phyloP scores from a whole-genome alignment of 2,113 vertebrate genomes.

The Calyptommatus sinebrachiatus region DNA sequence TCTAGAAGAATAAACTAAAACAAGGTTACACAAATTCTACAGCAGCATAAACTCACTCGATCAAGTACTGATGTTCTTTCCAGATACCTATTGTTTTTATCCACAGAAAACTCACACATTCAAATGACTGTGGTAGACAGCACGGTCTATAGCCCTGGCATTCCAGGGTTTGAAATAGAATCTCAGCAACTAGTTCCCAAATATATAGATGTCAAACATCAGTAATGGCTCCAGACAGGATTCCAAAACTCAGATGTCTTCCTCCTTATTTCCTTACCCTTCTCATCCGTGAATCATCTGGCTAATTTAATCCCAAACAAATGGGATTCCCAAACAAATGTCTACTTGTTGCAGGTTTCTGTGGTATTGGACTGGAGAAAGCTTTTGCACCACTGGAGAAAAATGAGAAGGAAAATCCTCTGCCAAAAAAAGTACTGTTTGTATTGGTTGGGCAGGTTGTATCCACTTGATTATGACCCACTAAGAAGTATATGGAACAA shows the following conservation, averaged over 20 bases:
- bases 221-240: not conserved
- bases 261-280: not conserved
- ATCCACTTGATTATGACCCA: not conserved
- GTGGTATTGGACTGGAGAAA: not conserved
- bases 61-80: not conserved
- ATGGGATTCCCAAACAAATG: not conserved
- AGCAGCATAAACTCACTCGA: not conserved
- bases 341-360: too few relatives aligned
- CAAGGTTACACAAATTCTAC: not conserved
- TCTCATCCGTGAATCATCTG: fast-evolving
- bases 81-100: not conserved
- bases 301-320: not conserved
- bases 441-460: not conserved
- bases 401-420: not conserved
- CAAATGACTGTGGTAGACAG: conserved; percentile 2
- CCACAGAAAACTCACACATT: conserved; percentile 18
- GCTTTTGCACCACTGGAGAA: not conserved
- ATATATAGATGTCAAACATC: not conserved
- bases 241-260: conserved; percentile 5
- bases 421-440: not conserved
- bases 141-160: not conserved
- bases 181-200: not conserved
- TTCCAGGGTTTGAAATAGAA: not conserved
- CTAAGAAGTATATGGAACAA: not conserved
- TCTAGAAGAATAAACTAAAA: conserved; percentile 15